Conservation (phyloP, 1,140 invertebrate species). For the Marisa cornuarietis region DNA sequence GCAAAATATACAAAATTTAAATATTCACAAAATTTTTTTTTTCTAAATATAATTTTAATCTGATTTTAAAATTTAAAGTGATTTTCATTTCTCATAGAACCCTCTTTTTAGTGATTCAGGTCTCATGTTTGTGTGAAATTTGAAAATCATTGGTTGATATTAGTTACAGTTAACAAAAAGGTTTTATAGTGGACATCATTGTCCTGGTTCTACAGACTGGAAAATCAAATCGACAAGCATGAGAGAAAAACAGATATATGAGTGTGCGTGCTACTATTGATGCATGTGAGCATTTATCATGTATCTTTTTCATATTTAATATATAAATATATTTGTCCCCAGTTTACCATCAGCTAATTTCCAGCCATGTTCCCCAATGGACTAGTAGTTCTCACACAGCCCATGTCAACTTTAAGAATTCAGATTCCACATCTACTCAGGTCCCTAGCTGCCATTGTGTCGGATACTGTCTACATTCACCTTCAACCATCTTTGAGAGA, state of each 20-base stretch:
- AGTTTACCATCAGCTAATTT: no score
- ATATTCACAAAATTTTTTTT: not conserved
- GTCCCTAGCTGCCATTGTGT: conserved; percentile 32
- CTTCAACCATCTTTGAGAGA: conserved; percentile 33
- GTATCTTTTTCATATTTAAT: not conserved
- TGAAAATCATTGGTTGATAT: no score
- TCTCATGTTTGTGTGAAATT: no score
- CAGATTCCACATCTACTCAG: conserved; percentile 35
- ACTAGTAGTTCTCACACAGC: conserved; percentile 49
- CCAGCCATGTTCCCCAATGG: conserved; percentile 38
- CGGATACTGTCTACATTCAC: conserved; percentile 47
- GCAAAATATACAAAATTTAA: not conserved
- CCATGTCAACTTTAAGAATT: conserved; percentile 35
- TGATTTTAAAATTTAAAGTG: not conserved
- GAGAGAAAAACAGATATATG: no score
- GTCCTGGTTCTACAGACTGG: not conserved
- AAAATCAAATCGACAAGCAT: no score
- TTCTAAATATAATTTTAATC: not conserved
- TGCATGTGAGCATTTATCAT: not conserved
- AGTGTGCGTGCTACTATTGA: not conserved
- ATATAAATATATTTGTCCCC: no score
- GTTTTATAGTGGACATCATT: not conserved
- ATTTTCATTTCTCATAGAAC: not conserved
- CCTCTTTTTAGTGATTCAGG: not conserved
- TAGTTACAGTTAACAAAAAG: no score